A percentile compares a stretch with the other conserved stretches of the same genome.
phyloP scores from a whole-genome alignment of 2,113 vertebrate species.

The Caranx ignobilis region DNA sequence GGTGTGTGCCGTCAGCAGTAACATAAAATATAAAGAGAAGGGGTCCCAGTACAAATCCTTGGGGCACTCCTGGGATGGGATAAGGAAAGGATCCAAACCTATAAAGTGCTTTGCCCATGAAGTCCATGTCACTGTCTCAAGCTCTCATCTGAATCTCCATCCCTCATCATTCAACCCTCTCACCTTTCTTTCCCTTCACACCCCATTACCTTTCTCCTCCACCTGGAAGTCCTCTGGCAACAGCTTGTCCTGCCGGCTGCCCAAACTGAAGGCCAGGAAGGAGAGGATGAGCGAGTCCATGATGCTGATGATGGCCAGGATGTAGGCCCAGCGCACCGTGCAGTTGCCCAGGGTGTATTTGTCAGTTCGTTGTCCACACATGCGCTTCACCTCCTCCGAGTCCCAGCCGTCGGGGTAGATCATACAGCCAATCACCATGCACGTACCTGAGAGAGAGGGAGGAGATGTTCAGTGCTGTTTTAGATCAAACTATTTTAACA shows the following conservation, averaged over 20 bases:
- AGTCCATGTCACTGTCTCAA: no score
- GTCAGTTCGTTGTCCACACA: conserved; percentile 96
- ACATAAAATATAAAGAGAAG: no score
- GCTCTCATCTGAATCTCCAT: background rate
- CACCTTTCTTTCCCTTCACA: conserved; percentile 1
- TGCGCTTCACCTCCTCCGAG: conserved; percentile 90
- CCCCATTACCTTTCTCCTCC: conserved; percentile 87
- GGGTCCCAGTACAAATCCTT: no score
- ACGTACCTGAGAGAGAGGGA: conserved; percentile 84
- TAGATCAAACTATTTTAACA: background rate
- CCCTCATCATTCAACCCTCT: background rate
- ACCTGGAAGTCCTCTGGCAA: conserved; percentile 94
- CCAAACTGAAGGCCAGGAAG: conserved; percentile 94
- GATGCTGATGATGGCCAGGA: conserved; percentile 98
- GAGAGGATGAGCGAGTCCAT: conserved; percentile 94
- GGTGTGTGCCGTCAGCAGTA: no score
- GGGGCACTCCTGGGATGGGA: no score
- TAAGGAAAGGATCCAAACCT: no score
- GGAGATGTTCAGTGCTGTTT: background rate
- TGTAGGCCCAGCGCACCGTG: conserved; percentile 98
- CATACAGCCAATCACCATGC: conserved; percentile 95
- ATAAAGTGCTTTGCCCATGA: no score
- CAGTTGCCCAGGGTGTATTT: conserved; percentile 97
- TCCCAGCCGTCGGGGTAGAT: conserved; percentile 99
- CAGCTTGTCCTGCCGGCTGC: conserved; percentile 94